Conservation (phyloP, 2,888 invertebrate genomes). For the Nomada hirtipes region DNA sequence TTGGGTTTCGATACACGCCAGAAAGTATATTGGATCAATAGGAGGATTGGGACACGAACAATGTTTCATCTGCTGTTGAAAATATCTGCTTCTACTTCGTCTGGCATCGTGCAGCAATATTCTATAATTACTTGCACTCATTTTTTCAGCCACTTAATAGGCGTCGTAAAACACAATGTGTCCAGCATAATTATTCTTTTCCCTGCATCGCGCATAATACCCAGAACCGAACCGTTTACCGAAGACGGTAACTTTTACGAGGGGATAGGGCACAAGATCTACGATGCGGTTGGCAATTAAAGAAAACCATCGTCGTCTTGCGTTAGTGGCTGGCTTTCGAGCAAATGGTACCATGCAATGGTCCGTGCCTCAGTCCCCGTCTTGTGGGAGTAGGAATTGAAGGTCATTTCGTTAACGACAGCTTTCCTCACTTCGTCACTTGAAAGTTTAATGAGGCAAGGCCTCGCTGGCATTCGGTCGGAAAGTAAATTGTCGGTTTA, state of each 20-base stretch:
- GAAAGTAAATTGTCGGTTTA: constrained; percentile 50
- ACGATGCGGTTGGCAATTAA: constrained; percentile 75
- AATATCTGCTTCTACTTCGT: constrained; percentile 20
- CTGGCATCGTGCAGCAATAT: not conserved
- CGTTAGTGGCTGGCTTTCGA: constrained; percentile 54
- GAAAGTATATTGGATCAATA: constrained; percentile 54
- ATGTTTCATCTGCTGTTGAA: constrained; percentile 40
- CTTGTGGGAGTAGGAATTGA: constrained; percentile 49
- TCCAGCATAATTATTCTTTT: not conserved
- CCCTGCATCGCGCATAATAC: not conserved
- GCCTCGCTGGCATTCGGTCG: not conserved
- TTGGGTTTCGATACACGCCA: constrained; percentile 42
- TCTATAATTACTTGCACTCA: not conserved
- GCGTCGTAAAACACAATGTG: not conserved
- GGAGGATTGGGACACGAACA: not conserved
- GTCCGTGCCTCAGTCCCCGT: constrained; percentile 46
- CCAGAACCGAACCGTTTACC: constrained; percentile 36
- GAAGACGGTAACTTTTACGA: constrained; percentile 71
- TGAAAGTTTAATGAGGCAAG: constrained; percentile 60
- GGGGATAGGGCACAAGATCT: constrained; percentile 62
- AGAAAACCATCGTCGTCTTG: constrained; percentile 74
- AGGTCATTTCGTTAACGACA: constrained; percentile 68
- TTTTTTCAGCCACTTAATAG: no score
- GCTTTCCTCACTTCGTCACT: constrained; percentile 67
- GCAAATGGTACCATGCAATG: constrained; percentile 64